Base-by-base conservation (phyloP, 2,888 invertebrate species). In the Euphydryas editha region DNA sequence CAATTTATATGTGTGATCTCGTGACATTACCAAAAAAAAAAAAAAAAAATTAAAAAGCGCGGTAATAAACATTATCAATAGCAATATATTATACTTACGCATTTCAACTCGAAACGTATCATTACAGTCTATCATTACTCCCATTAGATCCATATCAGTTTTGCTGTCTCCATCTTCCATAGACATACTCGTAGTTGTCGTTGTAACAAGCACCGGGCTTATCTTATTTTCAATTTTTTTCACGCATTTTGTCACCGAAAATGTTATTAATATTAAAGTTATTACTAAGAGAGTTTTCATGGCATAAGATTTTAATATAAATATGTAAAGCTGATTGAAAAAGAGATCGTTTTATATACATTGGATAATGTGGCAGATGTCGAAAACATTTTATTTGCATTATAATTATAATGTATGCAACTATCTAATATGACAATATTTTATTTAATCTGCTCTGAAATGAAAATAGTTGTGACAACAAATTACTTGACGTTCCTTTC, bases 81-180 rank as follows among this genome's bases (percentile, higher is more conserved):
- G n/a, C n/a, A n/a, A n/a, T n/a, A n/a, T n/a, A n/a, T n/a, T 6
- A 49, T 56, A 71, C 88, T 88, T 82, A 94, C 94, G 83, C 81
- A 88, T 88, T 65, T 94, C 89, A 62, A 92, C 92, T 10, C 89
- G 84, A 74, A 93, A 94, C 24, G 93, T 93, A 0, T 93, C 86
- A 75, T 94, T 94, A 69, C 94, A 94, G 5, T 80, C 76, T 4
- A 78, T 81, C 85, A 93, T 87, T 8, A 92, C 77, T 0, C 78
- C 80, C 47, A 84, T 77, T 3, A 93, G 72, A 75, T 93, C 87
- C 15, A 90, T 63, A 2, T 72, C 68, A 7, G 20, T 65, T 42
- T 77, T 76, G 21, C 63, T 54, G 1, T 65, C 75, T 1, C 63
- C 72, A 56, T 69, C 66, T 65, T 71, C 61, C 24, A 68, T 47